Base-by-base conservation (phyloP, 2,797 vertebrate genomes). In the Enteromius treurensis region DNA sequence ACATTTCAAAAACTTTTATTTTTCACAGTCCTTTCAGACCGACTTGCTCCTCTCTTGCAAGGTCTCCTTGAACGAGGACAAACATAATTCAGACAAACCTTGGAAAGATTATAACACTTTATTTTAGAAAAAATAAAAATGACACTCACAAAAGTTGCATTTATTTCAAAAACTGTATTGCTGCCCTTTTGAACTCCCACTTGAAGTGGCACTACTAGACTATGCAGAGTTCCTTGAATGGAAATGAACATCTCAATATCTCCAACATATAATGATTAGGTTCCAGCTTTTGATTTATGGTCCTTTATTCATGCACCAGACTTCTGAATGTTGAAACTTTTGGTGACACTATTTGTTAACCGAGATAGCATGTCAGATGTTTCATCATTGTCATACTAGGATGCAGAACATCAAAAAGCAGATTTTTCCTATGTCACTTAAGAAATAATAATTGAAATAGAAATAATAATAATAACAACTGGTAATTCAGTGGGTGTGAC, bases 51-150 rank as follows among this genome's bases (percentile, higher is more conserved):
- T 62, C 73, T 49, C 73, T 49, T 47, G n/a, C 42, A 64, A 62
- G 21, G 42, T 49, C 4, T 64, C 58, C 32, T 73, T 49, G 15
- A 62, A 37, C 13, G 29, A 73, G 4, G 26, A 19, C 21, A 15
- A 40, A 74, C 29, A 23, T 58, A 73, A 62, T 34, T 47, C 37
- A 62, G 49, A 37, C 29, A 37, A 73, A 71, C 60, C 19, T 78
- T 13, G 23, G 62, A 29, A 4, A 32, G 4, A 10, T 37, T 17
- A 62, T 42, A 23, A n/a, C 37, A 9, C 5, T 71, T 60, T 60
- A 71, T 80, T 80, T 42, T 60, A 32, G 26, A 15, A 51, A 49
- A 19, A 65, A 34, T 15, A 15, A 0, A 10, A 34, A 32, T 1
- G 21, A 21, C 4, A 65, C 10, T 32, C 14, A 32, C 5, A 53